phyloP scores from a whole-genome alignment of 2,113 vertebrate species.

The Aegotheles bennettii region DNA sequence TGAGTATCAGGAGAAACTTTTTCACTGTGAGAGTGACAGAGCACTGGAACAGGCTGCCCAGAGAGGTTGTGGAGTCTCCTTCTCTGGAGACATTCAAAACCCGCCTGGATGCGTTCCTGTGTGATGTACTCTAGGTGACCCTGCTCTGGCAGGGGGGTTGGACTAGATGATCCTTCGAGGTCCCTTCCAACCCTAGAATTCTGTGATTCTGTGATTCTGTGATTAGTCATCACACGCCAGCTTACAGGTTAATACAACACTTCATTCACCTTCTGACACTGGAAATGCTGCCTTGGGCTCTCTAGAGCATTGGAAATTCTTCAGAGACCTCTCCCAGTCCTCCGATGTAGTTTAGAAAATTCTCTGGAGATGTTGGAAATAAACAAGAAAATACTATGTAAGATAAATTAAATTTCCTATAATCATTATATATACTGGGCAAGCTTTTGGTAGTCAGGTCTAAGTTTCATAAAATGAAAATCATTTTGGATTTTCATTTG shows the following conservation, averaged over 20 bases:
- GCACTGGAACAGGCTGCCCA: too few relatives aligned
- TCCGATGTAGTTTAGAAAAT: slow-evolving; percentile 43
- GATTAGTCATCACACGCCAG: slow-evolving; percentile 67
- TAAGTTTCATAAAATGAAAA: neutral
- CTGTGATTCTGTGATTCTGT: too few relatives aligned
- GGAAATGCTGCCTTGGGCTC: slow-evolving; percentile 63
- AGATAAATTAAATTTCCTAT: slow-evolving; percentile 21
- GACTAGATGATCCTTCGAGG: too few relatives aligned
- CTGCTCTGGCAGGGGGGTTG: too few relatives aligned
- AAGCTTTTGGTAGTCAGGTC: neutral
- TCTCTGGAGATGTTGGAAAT: slow-evolving; percentile 46
- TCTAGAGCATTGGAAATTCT: slow-evolving; percentile 56
- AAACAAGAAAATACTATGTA: slow-evolving; percentile 25
- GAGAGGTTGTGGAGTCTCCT: too few relatives aligned
- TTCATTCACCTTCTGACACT: slow-evolving; percentile 65
- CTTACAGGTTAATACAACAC: slow-evolving; percentile 59
- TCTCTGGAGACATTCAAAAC: too few relatives aligned
- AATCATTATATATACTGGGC: neutral
- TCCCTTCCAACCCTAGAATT: too few relatives aligned
- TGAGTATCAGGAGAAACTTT: too few relatives aligned
- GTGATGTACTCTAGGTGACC: too few relatives aligned
- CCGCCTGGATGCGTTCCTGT: too few relatives aligned
- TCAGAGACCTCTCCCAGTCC: slow-evolving; percentile 52
- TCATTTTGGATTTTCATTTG: neutral
- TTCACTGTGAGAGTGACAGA: too few relatives aligned